Percentiles rank a stretch among this genome's conserved stretches.
phyloP scores from a whole-genome alignment of 37 sponge, comb jelly and placozoan species.

The Ianthella basta region DNA sequence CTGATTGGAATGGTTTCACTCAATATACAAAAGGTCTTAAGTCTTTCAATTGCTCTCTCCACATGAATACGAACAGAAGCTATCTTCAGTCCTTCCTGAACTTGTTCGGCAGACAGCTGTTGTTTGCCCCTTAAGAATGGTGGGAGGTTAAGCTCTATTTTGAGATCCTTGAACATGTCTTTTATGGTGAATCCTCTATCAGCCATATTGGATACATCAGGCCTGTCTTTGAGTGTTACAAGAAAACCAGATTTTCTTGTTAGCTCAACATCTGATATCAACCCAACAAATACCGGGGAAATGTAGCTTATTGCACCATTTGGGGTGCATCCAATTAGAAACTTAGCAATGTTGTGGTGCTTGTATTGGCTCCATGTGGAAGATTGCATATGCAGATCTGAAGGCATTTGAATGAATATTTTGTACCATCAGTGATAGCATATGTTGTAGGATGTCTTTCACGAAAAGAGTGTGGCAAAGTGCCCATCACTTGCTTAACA shows the following conservation, averaged over 20 bases:
- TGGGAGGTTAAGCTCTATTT: conserved; percentile 28
- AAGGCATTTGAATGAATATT: conserved; percentile 35
- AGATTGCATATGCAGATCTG: conserved; percentile 42
- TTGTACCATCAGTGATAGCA: conserved; percentile 51
- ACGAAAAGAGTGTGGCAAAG: conserved; percentile 27
- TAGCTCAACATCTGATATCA: conserved; percentile 33
- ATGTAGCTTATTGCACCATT: conserved; percentile 33
- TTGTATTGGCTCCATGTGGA: conserved; percentile 47
- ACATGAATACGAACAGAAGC: conserved; percentile 29
- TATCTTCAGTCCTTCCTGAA: conserved; percentile 10
- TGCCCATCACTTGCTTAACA: conserved; percentile 38
- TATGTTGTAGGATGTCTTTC: conserved; percentile 47
- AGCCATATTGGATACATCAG: conserved; percentile 31
- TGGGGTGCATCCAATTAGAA: conserved; percentile 44
- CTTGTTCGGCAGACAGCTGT: conserved; percentile 19
- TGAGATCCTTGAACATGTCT: conserved; percentile 4
- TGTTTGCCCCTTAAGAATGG: conserved; percentile 6
- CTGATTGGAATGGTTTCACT: conserved; percentile 22
- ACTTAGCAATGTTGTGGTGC: conserved; percentile 48
- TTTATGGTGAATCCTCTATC: conserved; percentile 42
- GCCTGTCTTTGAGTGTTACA: background rate
- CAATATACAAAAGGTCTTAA: conserved; percentile 26
- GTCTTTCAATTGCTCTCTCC: conserved; percentile 11
- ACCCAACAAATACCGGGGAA: conserved; percentile 23
- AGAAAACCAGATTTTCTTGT: conserved; percentile 6